phyloP scores from a whole-genome alignment of 2,888 invertebrate species.

The Agonopterix alstromeriana region DNA sequence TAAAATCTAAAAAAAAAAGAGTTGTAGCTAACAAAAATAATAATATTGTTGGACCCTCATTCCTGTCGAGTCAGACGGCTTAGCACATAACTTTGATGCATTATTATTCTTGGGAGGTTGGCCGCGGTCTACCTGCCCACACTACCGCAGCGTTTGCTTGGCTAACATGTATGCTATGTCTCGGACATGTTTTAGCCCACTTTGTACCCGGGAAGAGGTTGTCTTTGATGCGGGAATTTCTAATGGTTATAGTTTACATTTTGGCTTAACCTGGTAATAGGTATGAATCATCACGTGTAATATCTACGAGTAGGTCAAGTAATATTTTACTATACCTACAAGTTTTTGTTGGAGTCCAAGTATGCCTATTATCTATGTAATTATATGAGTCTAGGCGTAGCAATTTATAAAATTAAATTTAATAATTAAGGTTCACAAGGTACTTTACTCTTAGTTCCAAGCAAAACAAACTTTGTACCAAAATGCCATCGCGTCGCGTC shows the following conservation, averaged over 20 bases:
- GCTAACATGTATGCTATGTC: neutral
- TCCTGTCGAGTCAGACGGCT: conserved; percentile 12
- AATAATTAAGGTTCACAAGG: too few relatives aligned
- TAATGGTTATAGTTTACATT: neutral
- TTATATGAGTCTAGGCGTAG: too few relatives aligned
- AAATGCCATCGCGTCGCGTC: neutral
- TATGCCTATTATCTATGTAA: too few relatives aligned
- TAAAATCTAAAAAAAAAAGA: too few relatives aligned
- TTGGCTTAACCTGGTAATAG: too few relatives aligned
- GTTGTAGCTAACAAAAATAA: neutral
- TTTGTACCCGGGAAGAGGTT: neutral
- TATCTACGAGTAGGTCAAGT: too few relatives aligned
- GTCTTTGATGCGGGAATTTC: neutral
- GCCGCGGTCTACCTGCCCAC: conserved; percentile 19
- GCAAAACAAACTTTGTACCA: too few relatives aligned
- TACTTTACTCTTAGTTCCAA: too few relatives aligned
- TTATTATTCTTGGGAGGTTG: conserved; percentile 22
- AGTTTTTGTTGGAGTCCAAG: too few relatives aligned
- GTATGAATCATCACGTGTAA: too few relatives aligned
- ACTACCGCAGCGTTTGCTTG: conserved; percentile 4
- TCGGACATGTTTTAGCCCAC: neutral
- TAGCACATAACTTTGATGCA: conserved; percentile 27
- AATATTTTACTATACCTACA: too few relatives aligned
- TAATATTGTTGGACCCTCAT: conserved; percentile 9
- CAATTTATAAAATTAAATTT: too few relatives aligned